Evolutionary conservation across 2,113 vertebrate genomes (phyloP), one percentile per base, ranked within the genome.

Genomic region (Rynchops niger): DNA sequence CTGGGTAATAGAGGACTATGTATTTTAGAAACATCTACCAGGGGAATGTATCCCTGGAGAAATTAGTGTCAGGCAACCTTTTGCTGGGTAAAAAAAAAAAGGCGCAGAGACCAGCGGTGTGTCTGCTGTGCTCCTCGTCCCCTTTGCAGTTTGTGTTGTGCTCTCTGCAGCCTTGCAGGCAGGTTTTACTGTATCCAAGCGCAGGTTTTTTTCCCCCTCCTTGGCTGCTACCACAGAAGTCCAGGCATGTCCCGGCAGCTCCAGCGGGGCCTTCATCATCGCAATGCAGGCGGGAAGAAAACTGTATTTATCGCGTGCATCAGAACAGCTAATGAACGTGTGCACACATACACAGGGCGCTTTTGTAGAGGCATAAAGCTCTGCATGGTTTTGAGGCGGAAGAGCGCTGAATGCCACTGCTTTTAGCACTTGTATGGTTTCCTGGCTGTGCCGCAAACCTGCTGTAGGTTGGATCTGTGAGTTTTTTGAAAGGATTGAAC

Each of bases 171-270:
- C 82, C 43, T 15, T 1, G 6, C 86, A 22, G 79, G 21, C 67
- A 19, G 59, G 61, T 86, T 94, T 62, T 4, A 2, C 92, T 53
- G 76, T 89, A 88, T 69, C 91, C 72, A 43, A 63, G 96, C 52
- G 3, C 19, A 2, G 40, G 6, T 22, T 66, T 76, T 71, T 55
- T 49, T 26, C 6, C 16, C 26, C 17, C 27, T 94, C 59, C 67
- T 61, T 72, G 73, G 83, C 49, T 91, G 90, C 70, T 91, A 2
- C 82, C 78, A 32, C 21, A 4, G 80, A 30, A 87, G 84, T 12
- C 67, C 86, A 53, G 86, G 74, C 95, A 12, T 83, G 96, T 29
- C 86, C 2, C 6, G 94, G 91, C 95, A 96, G 90, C 94, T 84
- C 81, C 63, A 16, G 66, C 11, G 9, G 6, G 76, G 88, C 94